Evolutionary conservation across 2,113 vertebrate species (phyloP), one percentile per base, ranked within the genome.

Genomic region (Dasypus novemcinctus): DNA sequence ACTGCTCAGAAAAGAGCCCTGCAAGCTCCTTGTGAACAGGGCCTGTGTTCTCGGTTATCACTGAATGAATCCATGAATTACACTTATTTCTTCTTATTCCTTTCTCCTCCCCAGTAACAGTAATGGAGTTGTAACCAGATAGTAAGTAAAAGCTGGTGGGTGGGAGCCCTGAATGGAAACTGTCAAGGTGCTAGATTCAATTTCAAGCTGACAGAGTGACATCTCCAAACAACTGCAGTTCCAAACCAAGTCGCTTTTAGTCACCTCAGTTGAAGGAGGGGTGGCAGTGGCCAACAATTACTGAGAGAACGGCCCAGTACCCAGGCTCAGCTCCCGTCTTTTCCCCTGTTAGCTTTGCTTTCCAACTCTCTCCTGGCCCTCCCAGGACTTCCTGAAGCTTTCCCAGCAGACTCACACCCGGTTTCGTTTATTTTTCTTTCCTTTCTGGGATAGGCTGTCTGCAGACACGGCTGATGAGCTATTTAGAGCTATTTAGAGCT

Each of bases 401-500:
- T 92, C 93, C 81, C 66, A 95, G 92, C 66, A 88, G 38, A 82
- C 92, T 96, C 96, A 63, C 0, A 7, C 29, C 93, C 54, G 0
- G 0, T 68, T 43, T 7, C 33, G 29, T 87, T 97, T 97, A 93
- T 2, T 84, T 94, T 81, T 88, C 94, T 97, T 95, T 96, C 97
- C 91, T 95, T 95, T 94, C 92, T 94, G 95, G 96, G 94, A 78
- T 88, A 59, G 75, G 15, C 93, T 97, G 96, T 96, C 96, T 97
- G 83, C 97, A 97, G 96, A 95, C 96, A 96, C 46, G 93, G 95
- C 89, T 88, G 91, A 96, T 72, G 96, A 94, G 93, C 96, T 97
- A 97, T 97, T 97, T 97, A 97, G 96, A 94, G 93, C 96, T 97
- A 97, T 97, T 97, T 97, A 97, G 97, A 97, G 97, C 92, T 96